These are phyloP conservation scores for Alauda arvensis DNA, from an alignment of 2,797 vertebrate genomes.

Conservation along the genomic window DNA sequence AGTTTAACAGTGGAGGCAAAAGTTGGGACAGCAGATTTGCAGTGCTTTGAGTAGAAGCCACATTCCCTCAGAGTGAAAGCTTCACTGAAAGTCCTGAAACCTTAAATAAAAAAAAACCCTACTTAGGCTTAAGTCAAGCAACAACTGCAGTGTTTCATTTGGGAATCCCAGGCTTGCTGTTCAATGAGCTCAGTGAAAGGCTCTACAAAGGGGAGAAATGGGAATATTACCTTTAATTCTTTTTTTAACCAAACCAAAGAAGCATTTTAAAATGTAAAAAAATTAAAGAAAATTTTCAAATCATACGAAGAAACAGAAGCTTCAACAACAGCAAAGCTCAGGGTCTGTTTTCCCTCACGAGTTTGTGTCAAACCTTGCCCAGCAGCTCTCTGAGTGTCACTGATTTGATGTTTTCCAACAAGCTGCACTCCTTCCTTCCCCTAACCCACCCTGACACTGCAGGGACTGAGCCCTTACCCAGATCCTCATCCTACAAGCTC, in stretches of 20 bases:
- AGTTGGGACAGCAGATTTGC: neutral
- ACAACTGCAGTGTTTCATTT: neutral
- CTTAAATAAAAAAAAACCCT: neutral
- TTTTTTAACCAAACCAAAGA: neutral
- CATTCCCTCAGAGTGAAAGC: neutral
- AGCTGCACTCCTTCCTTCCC: neutral
- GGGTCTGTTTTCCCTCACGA: accelerated
- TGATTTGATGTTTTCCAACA: neutral
- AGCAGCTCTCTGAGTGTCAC: neutral
- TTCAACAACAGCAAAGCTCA: neutral
- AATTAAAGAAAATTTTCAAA: neutral
- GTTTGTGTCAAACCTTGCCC: neutral
- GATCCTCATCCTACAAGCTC: neutral
- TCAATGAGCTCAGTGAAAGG: neutral
- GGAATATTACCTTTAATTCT: neutral
- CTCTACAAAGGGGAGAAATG: neutral
- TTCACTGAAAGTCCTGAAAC: neutral
- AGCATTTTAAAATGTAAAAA: too few species aligned
- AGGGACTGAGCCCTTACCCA: neutral
- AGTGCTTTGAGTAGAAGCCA: neutral
- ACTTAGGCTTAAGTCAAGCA: accelerated
- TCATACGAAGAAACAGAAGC: accelerated
- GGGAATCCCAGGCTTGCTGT: neutral
- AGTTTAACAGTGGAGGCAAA: neutral
- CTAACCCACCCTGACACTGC: constrained; percentile 20